Base-by-base conservation (phyloP, 2,113 vertebrate species). In the Apteryx mantelli region DNA sequence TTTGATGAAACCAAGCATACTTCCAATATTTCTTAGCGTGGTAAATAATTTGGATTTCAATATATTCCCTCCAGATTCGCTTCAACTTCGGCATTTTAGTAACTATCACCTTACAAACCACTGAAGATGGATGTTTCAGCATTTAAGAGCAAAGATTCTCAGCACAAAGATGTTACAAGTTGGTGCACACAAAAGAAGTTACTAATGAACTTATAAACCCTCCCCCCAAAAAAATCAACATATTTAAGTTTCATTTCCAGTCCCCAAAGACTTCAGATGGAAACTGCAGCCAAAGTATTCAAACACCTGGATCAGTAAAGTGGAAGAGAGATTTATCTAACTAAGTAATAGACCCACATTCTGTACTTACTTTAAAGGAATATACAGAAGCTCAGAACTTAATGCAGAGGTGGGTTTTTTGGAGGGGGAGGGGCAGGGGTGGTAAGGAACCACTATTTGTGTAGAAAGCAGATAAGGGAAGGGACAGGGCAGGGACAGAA, bases 201-300 rank as follows among this genome's bases (percentile, higher is more conserved):
- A 34, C 20, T 28, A 65, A 69, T 9, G 30, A 84, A 42, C n/a
- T 25, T 55, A 78, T 3, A 78, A 71, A 92, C 74, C 28, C 38
- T 30, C 36, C 19, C 38, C 36, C 36, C 36, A 7, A 38, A 38
- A 44, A 91, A 64, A 32, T 13, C n/a, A 52, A 44, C 11, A 71
- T 65, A 81, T 25, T n/a, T 63, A 48, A 73, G 34, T 38, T 82
- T 42, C 40, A 34, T 20, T 93, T 88, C n/a, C 42, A 84, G 34
- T 55, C 76, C 42, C 20, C 28, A 34, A 61, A 75, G 15, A 58
- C 34, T 77, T 82, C 34, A 32, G 34, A 78, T 4, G 46, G 90
- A 58, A 92, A 69, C 22, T 83, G 16, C 14, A 83, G 55, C 11
- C 61, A 88, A 93, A 91, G 50, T 34, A 77, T 20, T 91, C 53